Evolutionary conservation across 2,888 invertebrate genomes (phyloP).

Genomic region (Ametastegia equiseti): DNA sequence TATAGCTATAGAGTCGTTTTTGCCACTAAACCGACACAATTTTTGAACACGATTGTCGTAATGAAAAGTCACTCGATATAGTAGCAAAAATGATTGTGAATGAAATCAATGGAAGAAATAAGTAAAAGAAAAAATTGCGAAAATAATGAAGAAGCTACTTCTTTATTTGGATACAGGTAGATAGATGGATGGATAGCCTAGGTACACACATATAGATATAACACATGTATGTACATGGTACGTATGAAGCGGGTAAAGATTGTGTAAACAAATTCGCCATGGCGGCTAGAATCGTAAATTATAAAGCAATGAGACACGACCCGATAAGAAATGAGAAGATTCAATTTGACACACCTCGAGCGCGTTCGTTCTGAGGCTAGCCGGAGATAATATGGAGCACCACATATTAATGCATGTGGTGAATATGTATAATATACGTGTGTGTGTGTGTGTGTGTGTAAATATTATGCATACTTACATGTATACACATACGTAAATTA

Average conservation of each 20-base stretch:
- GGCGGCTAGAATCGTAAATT: slow-evolving; percentile 34
- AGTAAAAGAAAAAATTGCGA: background rate
- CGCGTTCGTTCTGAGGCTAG: background rate
- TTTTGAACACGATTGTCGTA: too few relatives aligned
- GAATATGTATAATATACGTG: too few relatives aligned
- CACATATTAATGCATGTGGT: too few relatives aligned
- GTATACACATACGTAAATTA: too few relatives aligned
- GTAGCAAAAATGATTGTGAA: too few relatives aligned
- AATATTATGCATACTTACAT: too few relatives aligned
- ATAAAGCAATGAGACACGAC: slow-evolving; percentile 32
- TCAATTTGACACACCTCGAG: slow-evolving; percentile 21
- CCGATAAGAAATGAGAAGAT: slow-evolving; percentile 38
- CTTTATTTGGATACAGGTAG: background rate
- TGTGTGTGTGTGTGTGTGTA: too few relatives aligned
- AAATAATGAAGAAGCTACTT: background rate
- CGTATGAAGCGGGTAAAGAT: slow-evolving; percentile 25
- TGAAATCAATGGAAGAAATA: background rate
- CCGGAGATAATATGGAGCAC: too few relatives aligned
- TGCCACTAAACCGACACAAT: too few relatives aligned
- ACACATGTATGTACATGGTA: background rate
- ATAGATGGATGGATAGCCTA: background rate
- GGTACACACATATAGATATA: background rate
- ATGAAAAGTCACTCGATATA: too few relatives aligned
- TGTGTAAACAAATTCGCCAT: slow-evolving; percentile 28
- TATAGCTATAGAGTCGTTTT: too few relatives aligned